Evolutionary conservation across 2,797 vertebrate species (phyloP).

Genomic region (Epinephelus coioides): DNA sequence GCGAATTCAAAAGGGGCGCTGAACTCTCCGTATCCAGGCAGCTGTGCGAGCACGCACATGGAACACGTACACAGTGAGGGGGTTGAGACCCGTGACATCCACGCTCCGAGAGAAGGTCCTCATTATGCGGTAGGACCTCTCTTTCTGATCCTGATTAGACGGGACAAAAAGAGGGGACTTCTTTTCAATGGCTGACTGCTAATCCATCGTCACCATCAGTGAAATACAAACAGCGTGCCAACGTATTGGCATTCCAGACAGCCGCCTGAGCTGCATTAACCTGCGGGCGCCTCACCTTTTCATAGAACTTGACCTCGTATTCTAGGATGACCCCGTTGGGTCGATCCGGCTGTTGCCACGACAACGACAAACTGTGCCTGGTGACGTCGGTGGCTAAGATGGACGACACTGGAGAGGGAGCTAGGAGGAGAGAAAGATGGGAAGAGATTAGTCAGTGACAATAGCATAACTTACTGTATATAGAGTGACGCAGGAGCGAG

Average conservation of each 20-base stretch:
- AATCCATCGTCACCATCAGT: conserved; percentile 46
- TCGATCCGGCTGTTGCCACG: conserved; percentile 96
- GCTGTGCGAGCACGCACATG: conserved; percentile 97
- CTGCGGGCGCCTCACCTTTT: conserved; percentile 90
- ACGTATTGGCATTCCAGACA: conserved; percentile 60
- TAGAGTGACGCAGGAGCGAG: too few relatives aligned
- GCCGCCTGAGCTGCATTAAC: conserved; percentile 59
- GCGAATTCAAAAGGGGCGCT: conserved; percentile 95
- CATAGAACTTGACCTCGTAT: conserved; percentile 99
- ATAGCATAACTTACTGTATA: not conserved
- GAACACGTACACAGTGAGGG: conserved; percentile 96
- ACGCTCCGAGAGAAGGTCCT: conserved; percentile 92
- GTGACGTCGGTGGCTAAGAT: conserved; percentile 97
- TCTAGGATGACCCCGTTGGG: conserved; percentile 98
- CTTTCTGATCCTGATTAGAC: conserved; percentile 92
- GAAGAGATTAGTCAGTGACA: conserved; percentile 37
- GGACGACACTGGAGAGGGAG: conserved; percentile 94
- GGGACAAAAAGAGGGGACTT: conserved; percentile 53
- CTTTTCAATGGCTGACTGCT: conserved; percentile 55
- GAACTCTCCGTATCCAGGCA: conserved; percentile 96
- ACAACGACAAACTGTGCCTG: conserved; percentile 93
- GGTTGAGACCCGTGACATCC: conserved; percentile 95
- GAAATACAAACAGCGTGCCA: conserved; percentile 41
- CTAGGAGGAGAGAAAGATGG: conserved; percentile 74
- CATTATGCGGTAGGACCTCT: conserved; percentile 97